Percentiles rank a stretch among this genome's conserved stretches.
Conservation (phyloP, 2,113 vertebrate genomes). For the Anolis carolinensis region DNA sequence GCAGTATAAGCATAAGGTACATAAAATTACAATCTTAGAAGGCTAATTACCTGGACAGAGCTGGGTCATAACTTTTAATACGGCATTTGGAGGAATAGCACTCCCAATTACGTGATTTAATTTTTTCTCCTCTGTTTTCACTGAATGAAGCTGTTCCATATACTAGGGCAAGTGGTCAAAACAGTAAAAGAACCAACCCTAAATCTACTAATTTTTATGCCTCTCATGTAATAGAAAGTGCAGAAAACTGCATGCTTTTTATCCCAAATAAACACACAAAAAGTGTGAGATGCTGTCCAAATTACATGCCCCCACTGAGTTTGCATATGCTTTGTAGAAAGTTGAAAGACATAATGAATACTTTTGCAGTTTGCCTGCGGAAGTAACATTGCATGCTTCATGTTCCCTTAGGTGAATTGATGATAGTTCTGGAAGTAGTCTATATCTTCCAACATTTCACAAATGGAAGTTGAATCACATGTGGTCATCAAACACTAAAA, state of each 20-base stretch:
- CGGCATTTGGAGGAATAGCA: constrained; percentile 6
- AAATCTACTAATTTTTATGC: not conserved
- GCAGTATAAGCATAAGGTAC: constrained; percentile 36
- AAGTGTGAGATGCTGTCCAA: not conserved
- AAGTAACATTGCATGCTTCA: not conserved
- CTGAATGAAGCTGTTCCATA: constrained; percentile 19
- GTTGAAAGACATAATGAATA: not conserved
- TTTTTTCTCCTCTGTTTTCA: constrained; percentile 11
- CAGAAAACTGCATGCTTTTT: not conserved
- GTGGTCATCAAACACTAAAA: too few species aligned
- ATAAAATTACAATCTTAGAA: constrained; percentile 28
- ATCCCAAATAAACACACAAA: not conserved
- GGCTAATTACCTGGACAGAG: constrained; percentile 28
- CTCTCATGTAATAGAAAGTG: not conserved
- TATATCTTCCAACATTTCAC: not conserved
- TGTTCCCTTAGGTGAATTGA: not conserved
- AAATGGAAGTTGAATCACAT: not conserved
- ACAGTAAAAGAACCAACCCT: not conserved
- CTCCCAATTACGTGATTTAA: constrained; percentile 13
- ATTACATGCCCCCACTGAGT: not conserved
- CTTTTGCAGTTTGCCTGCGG: not conserved
- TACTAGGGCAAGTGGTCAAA: constrained; percentile 3
- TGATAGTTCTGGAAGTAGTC: too few species aligned
- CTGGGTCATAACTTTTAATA: constrained; percentile 32
- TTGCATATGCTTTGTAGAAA: not conserved